Percentiles rank a stretch among this genome's conserved stretches.
Evolutionary conservation across 2,797 vertebrate species (phyloP).

Genomic region (Acanthis flammea): DNA sequence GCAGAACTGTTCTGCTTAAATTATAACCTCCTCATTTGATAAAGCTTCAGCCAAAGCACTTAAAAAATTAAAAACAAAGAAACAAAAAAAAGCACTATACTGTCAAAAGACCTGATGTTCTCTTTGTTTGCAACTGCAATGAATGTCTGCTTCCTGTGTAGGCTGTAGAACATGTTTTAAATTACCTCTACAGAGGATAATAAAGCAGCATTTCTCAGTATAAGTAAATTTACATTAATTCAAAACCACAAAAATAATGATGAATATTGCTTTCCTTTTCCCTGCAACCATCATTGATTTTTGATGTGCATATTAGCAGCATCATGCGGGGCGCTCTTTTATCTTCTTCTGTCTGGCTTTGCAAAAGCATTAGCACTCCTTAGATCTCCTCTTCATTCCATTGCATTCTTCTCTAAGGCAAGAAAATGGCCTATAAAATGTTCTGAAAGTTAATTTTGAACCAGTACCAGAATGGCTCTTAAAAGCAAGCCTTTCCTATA

Average conservation of each 20-base stretch:
- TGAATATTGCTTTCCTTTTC: background rate
- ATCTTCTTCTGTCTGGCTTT: background rate
- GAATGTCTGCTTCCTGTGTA: background rate
- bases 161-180: background rate
- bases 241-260: background rate
- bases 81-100: background rate
- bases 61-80: background rate
- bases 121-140: background rate
- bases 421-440: conserved; percentile 43
- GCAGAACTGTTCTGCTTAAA: background rate
- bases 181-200: background rate
- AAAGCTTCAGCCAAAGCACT: background rate
- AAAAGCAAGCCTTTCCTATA: conserved; percentile 51
- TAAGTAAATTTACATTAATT: background rate
- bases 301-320: background rate
- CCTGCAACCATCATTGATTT: background rate
- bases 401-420: conserved; percentile 47
- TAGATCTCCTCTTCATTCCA: conserved; percentile 23
- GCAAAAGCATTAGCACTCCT: background rate
- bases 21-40: background rate
- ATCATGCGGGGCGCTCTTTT: background rate
- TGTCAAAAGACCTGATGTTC: background rate
- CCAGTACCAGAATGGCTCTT: conserved; percentile 35
- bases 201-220: background rate
- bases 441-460: conserved; percentile 49